These are phyloP conservation scores for Oryzias sinensis DNA, from an alignment of 2,797 vertebrate species.

Conservation along the genomic window DNA sequence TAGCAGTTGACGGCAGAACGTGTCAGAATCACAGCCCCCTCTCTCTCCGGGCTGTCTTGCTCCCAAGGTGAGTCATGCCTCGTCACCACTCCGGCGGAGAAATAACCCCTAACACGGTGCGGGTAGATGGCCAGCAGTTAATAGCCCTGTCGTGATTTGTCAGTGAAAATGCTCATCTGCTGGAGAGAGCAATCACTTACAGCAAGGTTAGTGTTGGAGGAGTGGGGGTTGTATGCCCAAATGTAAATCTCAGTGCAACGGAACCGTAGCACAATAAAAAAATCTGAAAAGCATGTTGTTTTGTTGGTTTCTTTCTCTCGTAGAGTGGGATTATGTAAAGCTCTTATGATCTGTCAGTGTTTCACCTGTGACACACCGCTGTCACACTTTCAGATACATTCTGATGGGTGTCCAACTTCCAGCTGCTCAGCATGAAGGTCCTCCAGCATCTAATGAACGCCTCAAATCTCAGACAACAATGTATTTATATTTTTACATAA, in stretches of 20 bases:
- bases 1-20: conserved; percentile 66
- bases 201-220: conserved; percentile 59
- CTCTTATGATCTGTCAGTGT: too few relatives aligned
- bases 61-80: conserved; percentile 71
- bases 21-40: conserved; percentile 63
- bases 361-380: too few relatives aligned
- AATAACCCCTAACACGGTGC: conserved; percentile 39
- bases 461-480: too few relatives aligned
- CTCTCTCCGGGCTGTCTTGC: conserved; percentile 47
- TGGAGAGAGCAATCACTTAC: conserved; percentile 55
- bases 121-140: conserved; percentile 57
- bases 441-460: too few relatives aligned
- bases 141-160: conserved; percentile 63
- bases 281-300: too few relatives aligned
- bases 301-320: too few relatives aligned
- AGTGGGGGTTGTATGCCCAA: conserved; percentile 29
- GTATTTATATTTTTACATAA: too few relatives aligned
- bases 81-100: conserved; percentile 54
- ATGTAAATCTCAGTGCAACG: conserved; percentile 42
- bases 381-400: too few relatives aligned
- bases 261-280: conserved; percentile 11
- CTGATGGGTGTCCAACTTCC: too few relatives aligned
- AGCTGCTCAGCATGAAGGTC: too few relatives aligned
- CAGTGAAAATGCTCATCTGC: conserved; percentile 60
- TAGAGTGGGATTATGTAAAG: too few relatives aligned